Evolutionary conservation across 2,797 vertebrate genomes (phyloP), one percentile per base, ranked within the genome.

Genomic region (Channa striata): DNA sequence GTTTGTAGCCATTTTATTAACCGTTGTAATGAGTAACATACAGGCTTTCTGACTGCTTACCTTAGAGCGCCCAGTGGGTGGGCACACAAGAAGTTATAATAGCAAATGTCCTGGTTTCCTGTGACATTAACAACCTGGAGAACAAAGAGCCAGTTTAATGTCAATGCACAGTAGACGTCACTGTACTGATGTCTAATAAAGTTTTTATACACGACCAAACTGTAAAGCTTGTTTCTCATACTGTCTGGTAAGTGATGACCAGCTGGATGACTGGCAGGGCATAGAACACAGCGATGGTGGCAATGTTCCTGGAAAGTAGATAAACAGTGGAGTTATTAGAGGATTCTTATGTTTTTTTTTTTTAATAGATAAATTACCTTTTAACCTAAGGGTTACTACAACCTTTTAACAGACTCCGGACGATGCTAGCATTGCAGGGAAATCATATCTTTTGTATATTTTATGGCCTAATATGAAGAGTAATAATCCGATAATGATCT

Each of bases 21-120:
- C 20, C 54, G 37, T 21, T 11, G 40, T 30, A 1, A 53, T 23
- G 39, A 33, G 4, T n/a, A 9, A n/a, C 13, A 11, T 9, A 25
- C 37, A 25, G 17, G 16, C 14, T 4, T 8, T 30, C 23, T 23
- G 9, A 50, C 1, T 33, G 52, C 86, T 2, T 25, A 99, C 98
- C 97, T 99, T 66, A 99, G 94, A 67, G 95, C 97, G 60, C 98
- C 97, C 59, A 99, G 92, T 0, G 98, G 97, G 83, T 98, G 97
- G 39, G 98, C 97, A 0, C 98, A 99, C 72, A 98, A 90, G 84
- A 99, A 99, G 93, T 99, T 99, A 87, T 99, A 99, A 89, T 96
- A 99, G 91, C 98, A 99, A 87, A 99, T 98, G 91, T 99, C 98
- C 87, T 99, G 98, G 86, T 99, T 98, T 75, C 98, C 98, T 0